phyloP scores from a whole-genome alignment of 2,113 vertebrate genomes.

The Balaenoptera acutorostrata region DNA sequence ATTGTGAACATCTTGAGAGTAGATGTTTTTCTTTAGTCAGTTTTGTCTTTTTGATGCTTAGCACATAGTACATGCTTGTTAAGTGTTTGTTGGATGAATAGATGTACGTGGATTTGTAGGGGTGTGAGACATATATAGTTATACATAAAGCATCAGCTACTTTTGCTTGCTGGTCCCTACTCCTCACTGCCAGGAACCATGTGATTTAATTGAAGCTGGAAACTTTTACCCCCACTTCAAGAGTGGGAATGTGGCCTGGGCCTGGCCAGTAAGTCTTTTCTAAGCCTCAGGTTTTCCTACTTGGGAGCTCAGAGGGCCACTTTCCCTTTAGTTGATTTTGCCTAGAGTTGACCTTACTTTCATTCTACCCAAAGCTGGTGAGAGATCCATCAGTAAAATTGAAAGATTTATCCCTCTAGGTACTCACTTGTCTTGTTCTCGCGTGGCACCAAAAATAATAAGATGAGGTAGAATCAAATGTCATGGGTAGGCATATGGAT shows the following conservation, averaged over 20 bases:
- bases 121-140: not conserved
- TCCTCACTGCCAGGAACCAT: not conserved
- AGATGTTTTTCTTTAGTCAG: not conserved
- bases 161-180: not conserved
- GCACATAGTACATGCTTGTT: not conserved
- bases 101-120: not conserved
- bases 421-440: not conserved
- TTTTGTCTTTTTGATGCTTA: not conserved
- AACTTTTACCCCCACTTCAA: not conserved
- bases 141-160: not conserved
- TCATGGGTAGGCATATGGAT: not conserved
- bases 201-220: not conserved
- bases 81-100: not conserved
- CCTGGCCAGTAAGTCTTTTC: not conserved
- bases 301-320: not conserved
- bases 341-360: not conserved
- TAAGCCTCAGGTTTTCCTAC: not conserved
- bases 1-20: not conserved
- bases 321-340: not conserved
- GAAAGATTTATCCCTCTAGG: not conserved
- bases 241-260: not conserved
- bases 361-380: not conserved
- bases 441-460: not conserved
- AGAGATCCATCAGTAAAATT: not conserved
- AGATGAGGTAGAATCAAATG: not conserved